Conservation (phyloP, 2,888 invertebrate genomes). For the Orthonychiurus folsomi region DNA sequence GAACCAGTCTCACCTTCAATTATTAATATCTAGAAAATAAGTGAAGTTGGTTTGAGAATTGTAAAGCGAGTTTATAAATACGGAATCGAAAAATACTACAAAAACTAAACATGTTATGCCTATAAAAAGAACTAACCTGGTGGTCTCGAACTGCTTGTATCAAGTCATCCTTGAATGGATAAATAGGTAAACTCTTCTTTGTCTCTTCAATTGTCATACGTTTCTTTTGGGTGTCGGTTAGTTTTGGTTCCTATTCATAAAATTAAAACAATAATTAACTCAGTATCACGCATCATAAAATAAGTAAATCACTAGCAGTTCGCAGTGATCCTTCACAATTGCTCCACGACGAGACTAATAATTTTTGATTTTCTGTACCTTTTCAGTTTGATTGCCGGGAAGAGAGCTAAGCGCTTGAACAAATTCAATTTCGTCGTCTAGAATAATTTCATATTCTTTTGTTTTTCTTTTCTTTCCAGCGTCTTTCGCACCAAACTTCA, state of each 20-base stretch:
- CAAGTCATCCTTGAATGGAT: conserved; percentile 77
- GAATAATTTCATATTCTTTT: conserved; percentile 76
- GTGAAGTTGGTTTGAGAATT: no score
- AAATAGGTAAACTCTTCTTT: conserved; percentile 85
- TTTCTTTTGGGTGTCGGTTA: conserved; percentile 61
- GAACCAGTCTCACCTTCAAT: conserved; percentile 98
- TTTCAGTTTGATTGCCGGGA: conserved; percentile 56
- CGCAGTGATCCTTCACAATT: not conserved
- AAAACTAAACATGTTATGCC: no score
- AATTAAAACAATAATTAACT: not conserved
- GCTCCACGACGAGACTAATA: conserved; percentile 7
- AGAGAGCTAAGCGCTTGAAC: conserved; percentile 74
- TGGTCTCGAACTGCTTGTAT: conserved; percentile 83
- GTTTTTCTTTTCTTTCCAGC: conserved; percentile 49
- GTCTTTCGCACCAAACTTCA: conserved; percentile 88
- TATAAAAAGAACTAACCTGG: conserved; percentile 59
- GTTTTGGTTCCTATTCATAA: conserved; percentile 50
- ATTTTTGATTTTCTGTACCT: no score
- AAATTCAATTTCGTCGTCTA: conserved; percentile 97
- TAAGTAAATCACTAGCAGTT: no score
- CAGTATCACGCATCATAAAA: not conserved
- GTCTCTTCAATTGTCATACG: conserved; percentile 81
- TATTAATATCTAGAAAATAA: conserved; percentile 67
- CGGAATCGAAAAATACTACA: no score
- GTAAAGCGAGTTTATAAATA: no score